Base-by-base conservation (phyloP, 2,888 invertebrate species). In the Priocnemis perturbator region DNA sequence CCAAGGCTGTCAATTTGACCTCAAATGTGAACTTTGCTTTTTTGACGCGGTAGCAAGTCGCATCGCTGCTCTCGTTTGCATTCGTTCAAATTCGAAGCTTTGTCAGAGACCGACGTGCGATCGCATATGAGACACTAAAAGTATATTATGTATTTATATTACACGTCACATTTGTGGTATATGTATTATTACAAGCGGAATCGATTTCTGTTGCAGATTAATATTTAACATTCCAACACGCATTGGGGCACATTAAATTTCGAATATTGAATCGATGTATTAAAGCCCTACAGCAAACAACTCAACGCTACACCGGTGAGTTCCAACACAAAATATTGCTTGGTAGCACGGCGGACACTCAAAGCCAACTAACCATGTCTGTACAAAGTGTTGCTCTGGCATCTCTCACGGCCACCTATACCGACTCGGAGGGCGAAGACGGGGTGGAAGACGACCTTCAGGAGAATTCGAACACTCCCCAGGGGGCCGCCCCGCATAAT, bases 341-440 rank as follows among this genome's bases (percentile, higher is more conserved):
- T 87, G 85, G 85, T 87, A 85, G 85, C 83, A 86, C 82, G 79
- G 83, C 79, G 88, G 87, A 86, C 85, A 87, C 85, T 86, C 85
- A 88, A 88, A 87, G 85, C 84, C 85, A 87, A 88, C 81, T 86
- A 88, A 87, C 86, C 80, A 89, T 89, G 89, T 89, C 89, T 88
- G 87, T 87, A 87, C 88, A 87, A 88, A 89, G 89, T 83, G 85
- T 86, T 81, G 96, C 96, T 48, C 91, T 97, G 87, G 95, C 95
- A 67, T 95, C 96, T 60, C 91, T 97, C 78, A 97, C 96, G 60
- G 97, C 96, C 30, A 95, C 95, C 53, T 97, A 97, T 88, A 97
- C 97, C 0, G 97, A 97, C 89, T 97, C 97, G 0, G 97, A 97
- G 90, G 96, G 95, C 61, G 97, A 97, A 89, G 96, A 96, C 81